Evolutionary conservation across 2,113 vertebrate genomes (phyloP), one percentile per base, ranked within the genome.

Genomic region (Rattus rattus): DNA sequence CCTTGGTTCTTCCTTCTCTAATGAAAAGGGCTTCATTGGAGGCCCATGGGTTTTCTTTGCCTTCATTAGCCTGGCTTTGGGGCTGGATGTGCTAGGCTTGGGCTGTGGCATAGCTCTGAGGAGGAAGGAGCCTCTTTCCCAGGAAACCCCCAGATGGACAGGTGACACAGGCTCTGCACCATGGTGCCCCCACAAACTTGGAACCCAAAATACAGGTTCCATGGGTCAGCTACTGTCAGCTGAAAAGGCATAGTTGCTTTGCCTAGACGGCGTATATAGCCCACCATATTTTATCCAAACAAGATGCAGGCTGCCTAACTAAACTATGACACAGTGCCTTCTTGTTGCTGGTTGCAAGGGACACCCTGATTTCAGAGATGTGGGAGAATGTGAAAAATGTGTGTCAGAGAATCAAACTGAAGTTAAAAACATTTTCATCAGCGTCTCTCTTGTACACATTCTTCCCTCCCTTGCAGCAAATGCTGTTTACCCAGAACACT

Each of bases 251-350:
- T 20, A 47, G 75, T 67, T 17, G 59, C 39, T 96, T 92, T n/a
- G 52, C 8, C 12, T 5, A 72, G 69, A 63, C 5, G 88, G 10
- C 9, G 26, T 65, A 76, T 30, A 19, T 33, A 84, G 81, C 33
- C 70, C 52, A 92, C 88, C 16, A 0, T 13, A 20, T 94, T 73
- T 94, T 76, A 67, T 59, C 61, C 75, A 43, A 67, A 80, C 52
- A 73, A 85, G 52, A 73, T 19, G 22, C 61, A 67, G 12, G 28
- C 63, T 28, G 76, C 85, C 85, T 97, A 85, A 91, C 94, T 92
- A 91, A 81, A 96, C 97, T 96, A 4, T 97, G 97, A 96, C 95
- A 93, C 95, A 95, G 70, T 97, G 97, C 39, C 95, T 96, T 86
- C 88, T 94, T 94, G 95, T 87, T 86, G 81, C 81, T 90, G 87